Conservation (phyloP, 1,140 invertebrate species). For the Aleiodes sp. region DNA sequence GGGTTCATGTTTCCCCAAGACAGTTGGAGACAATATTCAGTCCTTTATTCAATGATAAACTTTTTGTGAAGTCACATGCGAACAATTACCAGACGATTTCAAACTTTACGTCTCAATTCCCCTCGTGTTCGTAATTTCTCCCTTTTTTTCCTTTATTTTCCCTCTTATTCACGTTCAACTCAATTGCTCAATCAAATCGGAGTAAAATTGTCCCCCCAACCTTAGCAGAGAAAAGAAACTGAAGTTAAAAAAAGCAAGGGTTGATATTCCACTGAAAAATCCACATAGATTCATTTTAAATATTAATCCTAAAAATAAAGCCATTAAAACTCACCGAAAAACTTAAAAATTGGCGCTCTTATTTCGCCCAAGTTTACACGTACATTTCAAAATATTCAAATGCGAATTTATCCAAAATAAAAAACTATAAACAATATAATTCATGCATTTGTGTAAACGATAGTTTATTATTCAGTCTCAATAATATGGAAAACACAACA, state of each 20-base stretch:
- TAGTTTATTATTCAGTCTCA: background rate
- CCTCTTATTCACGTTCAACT: background rate
- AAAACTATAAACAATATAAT: background rate
- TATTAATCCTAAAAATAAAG: background rate
- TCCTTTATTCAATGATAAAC: background rate
- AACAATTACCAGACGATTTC: slow-evolving; percentile 2
- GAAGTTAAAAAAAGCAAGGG: background rate
- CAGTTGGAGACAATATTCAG: background rate
- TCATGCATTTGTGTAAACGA: background rate
- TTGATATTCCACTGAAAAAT: background rate
- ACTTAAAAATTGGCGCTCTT: background rate
- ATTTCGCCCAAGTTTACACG: background rate
- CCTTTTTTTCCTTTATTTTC: no score
- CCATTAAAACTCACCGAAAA: slow-evolving; percentile 2
- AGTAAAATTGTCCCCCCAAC: background rate
- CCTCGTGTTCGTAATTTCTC: background rate
- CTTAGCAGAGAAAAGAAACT: background rate
- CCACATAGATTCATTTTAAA: background rate
- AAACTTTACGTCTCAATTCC: slow-evolving; percentile 12
- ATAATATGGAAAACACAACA: background rate
- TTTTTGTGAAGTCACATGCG: background rate
- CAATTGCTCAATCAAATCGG: background rate
- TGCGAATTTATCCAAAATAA: background rate
- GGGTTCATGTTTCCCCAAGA: background rate
- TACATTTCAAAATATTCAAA: background rate